Percentiles rank a stretch among this genome's conserved stretches.
Evolutionary conservation across 1,140 invertebrate species (phyloP).

Genomic region (Palaemon carinicauda): DNA sequence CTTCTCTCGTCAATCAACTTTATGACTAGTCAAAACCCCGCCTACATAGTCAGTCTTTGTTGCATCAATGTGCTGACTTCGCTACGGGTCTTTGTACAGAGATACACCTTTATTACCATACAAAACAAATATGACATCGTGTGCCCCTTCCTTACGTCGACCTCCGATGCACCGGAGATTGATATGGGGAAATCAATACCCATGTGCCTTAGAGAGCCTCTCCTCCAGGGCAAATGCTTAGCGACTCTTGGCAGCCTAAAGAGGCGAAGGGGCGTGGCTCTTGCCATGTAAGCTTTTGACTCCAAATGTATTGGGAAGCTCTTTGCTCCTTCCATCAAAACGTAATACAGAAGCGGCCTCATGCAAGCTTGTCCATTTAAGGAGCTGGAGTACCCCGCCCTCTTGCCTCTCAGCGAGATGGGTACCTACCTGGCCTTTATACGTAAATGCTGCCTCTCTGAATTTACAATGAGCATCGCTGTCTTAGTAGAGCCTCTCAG

Average conservation of each 20-base stretch:
- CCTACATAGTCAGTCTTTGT: slow-evolving; percentile 34
- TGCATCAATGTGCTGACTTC: slow-evolving; percentile 6
- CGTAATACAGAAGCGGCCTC: slow-evolving; percentile 43
- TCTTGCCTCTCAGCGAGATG: slow-evolving; percentile 15
- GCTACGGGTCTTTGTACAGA: slow-evolving; percentile 16
- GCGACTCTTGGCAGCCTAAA: neutral
- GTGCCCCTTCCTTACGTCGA: neutral
- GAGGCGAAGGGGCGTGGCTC: slow-evolving; percentile 4
- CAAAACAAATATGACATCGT: neutral
- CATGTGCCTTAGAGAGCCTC: no score
- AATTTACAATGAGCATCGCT: slow-evolving; percentile 21
- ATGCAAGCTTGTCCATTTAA: slow-evolving; percentile 43
- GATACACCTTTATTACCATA: neutral
- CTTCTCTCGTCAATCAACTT: slow-evolving; percentile 48
- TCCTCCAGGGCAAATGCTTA: no score
- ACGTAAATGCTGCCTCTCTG: slow-evolving; percentile 10
- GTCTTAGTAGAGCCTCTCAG: neutral
- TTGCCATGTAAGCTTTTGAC: slow-evolving; percentile 30
- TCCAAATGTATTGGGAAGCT: slow-evolving; percentile 17
- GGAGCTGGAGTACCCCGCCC: slow-evolving; percentile 13
- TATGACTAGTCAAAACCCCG: slow-evolving; percentile 36
- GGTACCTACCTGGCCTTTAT: slow-evolving; percentile 16
- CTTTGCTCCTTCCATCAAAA: slow-evolving; percentile 45
- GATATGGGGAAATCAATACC: no score
- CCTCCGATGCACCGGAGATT: neutral